Percentiles rank a stretch among this genome's conserved stretches.
phyloP scores from a whole-genome alignment of 2,797 vertebrate genomes.

The Liparis tanakae region DNA sequence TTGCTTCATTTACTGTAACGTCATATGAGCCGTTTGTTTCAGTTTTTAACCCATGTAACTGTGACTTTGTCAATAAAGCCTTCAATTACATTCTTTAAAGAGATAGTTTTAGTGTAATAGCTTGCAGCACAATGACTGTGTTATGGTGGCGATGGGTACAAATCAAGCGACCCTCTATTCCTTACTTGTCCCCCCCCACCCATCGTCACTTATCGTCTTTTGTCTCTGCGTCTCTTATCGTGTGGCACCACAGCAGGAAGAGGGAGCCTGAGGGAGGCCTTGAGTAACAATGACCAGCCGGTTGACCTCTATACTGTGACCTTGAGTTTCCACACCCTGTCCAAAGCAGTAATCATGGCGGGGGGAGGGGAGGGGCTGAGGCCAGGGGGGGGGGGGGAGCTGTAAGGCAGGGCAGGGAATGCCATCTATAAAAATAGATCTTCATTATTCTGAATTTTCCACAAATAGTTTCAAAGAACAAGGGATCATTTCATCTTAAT shows the following conservation, averaged over 20 bases:
- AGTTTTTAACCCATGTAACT: slow-evolving; percentile 7
- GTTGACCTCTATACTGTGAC: slow-evolving; percentile 87
- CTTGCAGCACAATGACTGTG: slow-evolving; percentile 14
- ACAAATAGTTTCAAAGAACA: slow-evolving; percentile 83
- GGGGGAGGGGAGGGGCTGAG: slow-evolving; percentile 37
- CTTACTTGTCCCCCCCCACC: slow-evolving; percentile 57
- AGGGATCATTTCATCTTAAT: slow-evolving; percentile 83
- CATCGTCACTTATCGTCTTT: slow-evolving; percentile 91
- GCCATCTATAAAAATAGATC: slow-evolving; percentile 82
- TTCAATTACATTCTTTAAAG: slow-evolving; percentile 24
- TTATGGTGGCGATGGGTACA: slow-evolving; percentile 22
- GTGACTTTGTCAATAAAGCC: slow-evolving; percentile 24
- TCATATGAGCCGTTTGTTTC: slow-evolving; percentile 27
- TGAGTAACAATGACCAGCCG: slow-evolving; percentile 90
- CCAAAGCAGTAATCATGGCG: slow-evolving; percentile 63
- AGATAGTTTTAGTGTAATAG: slow-evolving; percentile 4
- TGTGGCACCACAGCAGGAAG: slow-evolving; percentile 91
- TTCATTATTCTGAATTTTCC: slow-evolving; percentile 82
- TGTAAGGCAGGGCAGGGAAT: slow-evolving; percentile 77
- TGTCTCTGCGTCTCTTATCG: slow-evolving; percentile 93
- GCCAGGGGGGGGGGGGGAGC: slow-evolving; percentile 34
- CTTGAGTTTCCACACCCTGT: slow-evolving; percentile 92
- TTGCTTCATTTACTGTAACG: slow-evolving; percentile 30
- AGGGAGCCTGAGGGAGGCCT: slow-evolving; percentile 82
- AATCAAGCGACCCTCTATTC: slow-evolving; percentile 41